Percentiles rank a stretch among this genome's conserved stretches.
phyloP scores from a whole-genome alignment of 2,113 vertebrate species.

The Caretta caretta region DNA sequence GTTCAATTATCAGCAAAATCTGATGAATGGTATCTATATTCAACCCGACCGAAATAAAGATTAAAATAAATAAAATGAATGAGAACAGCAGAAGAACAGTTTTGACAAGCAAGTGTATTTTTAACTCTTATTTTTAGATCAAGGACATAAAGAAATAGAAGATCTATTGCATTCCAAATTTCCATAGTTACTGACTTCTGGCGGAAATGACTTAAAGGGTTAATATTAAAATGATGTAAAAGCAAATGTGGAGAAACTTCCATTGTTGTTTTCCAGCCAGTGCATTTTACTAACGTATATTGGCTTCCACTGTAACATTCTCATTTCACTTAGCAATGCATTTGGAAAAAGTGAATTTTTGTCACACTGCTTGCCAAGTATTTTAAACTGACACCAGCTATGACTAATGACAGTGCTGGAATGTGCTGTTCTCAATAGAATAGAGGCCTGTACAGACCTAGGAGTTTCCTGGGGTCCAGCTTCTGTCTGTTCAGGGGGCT shows the following conservation, averaged over 20 bases:
- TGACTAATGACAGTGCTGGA: slow-evolving; percentile 83
- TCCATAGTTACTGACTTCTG: background rate
- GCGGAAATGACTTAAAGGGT: slow-evolving; percentile 30
- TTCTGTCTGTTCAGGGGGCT: slow-evolving; percentile 86
- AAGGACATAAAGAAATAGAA: slow-evolving; percentile 12
- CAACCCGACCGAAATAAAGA: background rate
- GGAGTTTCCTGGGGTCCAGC: slow-evolving; percentile 84
- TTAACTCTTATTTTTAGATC: slow-evolving; percentile 31
- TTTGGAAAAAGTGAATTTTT: slow-evolving; percentile 78
- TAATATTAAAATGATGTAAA: slow-evolving; percentile 29
- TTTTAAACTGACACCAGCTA: slow-evolving; percentile 78
- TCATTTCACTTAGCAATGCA: slow-evolving; percentile 68
- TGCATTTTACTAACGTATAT: slow-evolving; percentile 63
- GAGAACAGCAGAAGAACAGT: slow-evolving; percentile 55
- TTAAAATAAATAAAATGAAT: slow-evolving; percentile 27
- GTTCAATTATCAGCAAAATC: slow-evolving; percentile 22
- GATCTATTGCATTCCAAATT: background rate
- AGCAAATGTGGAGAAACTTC: slow-evolving; percentile 22
- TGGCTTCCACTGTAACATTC: slow-evolving; percentile 66
- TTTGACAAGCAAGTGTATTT: slow-evolving; percentile 65
- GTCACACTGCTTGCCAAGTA: slow-evolving; percentile 79
- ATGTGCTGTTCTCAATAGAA: slow-evolving; percentile 82
- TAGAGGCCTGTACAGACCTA: slow-evolving; percentile 81
- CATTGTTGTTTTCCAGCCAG: slow-evolving; percentile 53
- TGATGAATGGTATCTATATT: background rate